Evolutionary conservation across 1,140 invertebrate species (phyloP), one percentile per base, ranked within the genome.

Genomic region (Calosoma granatense): DNA sequence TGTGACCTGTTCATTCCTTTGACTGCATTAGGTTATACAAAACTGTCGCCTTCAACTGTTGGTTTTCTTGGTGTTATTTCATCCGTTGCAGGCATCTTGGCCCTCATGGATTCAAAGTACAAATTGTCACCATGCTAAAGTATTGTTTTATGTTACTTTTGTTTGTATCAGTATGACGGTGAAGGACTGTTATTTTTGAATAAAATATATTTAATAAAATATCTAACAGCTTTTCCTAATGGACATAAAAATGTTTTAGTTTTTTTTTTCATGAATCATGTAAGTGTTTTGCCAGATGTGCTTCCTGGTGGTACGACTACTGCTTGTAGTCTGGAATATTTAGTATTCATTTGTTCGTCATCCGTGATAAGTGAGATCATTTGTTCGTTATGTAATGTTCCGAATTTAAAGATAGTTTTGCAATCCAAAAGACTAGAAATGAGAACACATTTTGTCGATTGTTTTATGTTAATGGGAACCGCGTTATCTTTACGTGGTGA

Each of bases 1-100:
- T 89, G 87, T 75, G 91, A 94, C 71, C 65, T 93, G 23, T 86
- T 90, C 56, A 85, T 94, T 65, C 90, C 90, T 1, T 71, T 93
- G 47, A 85, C 86, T 55, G 82, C 83, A 51, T 72, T 93, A 57
- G 88, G 87, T 0, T 83, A 85, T 67, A 78, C 85, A 0, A 85
- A 84, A 61, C 69, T 91, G 1, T 87, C 82, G 61, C 85, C 88
- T 4, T 83, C 84, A 57, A 78, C 80, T 47, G 76, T 92, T 60
- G 90, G 91, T 20, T 58, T 86, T 3, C 66, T 90, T n/a, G 91
- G 90, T 14, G 74, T 86, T 12, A 66, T 92, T 54, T 92, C 89
- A 19, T 92, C 90, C 0, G 53, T 83, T 20, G 79, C 87, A 58
- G 88, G 86, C 21, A 71, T 92, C 12, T 73, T 87, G 30, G 83